These are phyloP conservation scores for Addax nasomaculatus DNA, from an alignment of 2,113 vertebrate species.

Conservation along the genomic window DNA sequence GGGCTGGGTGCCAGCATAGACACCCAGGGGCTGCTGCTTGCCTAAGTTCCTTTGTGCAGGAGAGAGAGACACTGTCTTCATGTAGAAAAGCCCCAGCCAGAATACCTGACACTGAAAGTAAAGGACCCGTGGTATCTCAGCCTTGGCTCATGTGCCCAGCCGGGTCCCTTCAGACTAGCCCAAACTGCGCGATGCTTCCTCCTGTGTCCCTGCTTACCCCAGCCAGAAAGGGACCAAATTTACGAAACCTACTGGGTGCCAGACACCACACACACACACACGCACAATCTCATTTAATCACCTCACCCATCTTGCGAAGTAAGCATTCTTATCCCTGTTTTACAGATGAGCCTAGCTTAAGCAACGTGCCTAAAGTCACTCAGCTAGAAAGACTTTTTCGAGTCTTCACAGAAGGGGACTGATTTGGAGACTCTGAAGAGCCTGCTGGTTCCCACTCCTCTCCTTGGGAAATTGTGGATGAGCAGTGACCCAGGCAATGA, in stretches of 20 bases:
- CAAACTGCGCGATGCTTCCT: too few species aligned
- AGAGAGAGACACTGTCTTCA: neutral
- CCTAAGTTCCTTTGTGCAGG: neutral
- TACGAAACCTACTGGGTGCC: neutral
- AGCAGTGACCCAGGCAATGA: neutral
- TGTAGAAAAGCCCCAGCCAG: neutral
- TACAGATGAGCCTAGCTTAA: neutral
- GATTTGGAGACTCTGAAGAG: neutral
- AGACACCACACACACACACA: neutral
- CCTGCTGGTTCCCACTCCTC: neutral
- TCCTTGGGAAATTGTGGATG: neutral
- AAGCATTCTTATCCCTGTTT: neutral
- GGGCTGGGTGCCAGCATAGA: neutral
- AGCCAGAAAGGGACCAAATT: neutral
- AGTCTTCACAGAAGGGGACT: neutral
- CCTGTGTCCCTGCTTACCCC: neutral
- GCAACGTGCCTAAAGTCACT: neutral
- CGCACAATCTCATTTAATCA: neutral
- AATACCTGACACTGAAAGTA: neutral
- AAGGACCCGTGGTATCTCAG: neutral
- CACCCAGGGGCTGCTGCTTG: neutral
- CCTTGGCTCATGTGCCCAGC: neutral
- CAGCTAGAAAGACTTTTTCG: neutral
- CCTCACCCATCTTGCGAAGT: neutral
- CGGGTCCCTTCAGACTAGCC: neutral